phyloP scores from a whole-genome alignment of 2,113 vertebrate genomes.

The Forbesichthys papilliferus region DNA sequence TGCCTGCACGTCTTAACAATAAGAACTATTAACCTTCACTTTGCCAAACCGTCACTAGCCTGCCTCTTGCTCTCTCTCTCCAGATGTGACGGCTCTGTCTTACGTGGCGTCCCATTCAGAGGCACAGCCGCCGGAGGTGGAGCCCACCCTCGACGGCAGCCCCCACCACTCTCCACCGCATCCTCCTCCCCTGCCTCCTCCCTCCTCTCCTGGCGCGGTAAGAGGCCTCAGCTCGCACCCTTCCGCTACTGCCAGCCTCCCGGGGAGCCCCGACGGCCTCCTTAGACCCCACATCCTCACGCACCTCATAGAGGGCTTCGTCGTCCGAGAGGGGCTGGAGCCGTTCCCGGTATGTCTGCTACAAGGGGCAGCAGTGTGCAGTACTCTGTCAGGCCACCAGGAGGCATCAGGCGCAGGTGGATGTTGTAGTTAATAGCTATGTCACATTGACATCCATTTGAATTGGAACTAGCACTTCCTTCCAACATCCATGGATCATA shows the following conservation, averaged over 20 bases:
- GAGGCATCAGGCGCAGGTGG: background rate
- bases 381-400: background rate
- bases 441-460: background rate
- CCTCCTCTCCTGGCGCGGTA: slow-evolving; percentile 82
- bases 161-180: slow-evolving; percentile 65
- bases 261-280: slow-evolving; percentile 79
- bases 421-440: slow-evolving; percentile 1
- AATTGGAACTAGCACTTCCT: background rate
- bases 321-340: slow-evolving; percentile 91
- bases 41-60: background rate
- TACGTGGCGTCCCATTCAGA: slow-evolving; percentile 78
- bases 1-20: background rate
- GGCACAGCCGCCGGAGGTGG: slow-evolving; percentile 81
- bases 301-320: slow-evolving; percentile 93
- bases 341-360: slow-evolving; percentile 88
- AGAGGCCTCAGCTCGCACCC: slow-evolving; percentile 78
- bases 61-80: background rate
- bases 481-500: no score
- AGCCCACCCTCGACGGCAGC: slow-evolving; percentile 71
- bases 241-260: slow-evolving; percentile 76
- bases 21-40: background rate
- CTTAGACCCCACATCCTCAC: slow-evolving; percentile 89
- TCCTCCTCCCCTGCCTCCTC: slow-evolving; percentile 72
- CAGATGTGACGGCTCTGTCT: slow-evolving; percentile 60
- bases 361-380: slow-evolving; percentile 24